Conservation (phyloP, 2,113 vertebrate species). For the Morone saxatilis region DNA sequence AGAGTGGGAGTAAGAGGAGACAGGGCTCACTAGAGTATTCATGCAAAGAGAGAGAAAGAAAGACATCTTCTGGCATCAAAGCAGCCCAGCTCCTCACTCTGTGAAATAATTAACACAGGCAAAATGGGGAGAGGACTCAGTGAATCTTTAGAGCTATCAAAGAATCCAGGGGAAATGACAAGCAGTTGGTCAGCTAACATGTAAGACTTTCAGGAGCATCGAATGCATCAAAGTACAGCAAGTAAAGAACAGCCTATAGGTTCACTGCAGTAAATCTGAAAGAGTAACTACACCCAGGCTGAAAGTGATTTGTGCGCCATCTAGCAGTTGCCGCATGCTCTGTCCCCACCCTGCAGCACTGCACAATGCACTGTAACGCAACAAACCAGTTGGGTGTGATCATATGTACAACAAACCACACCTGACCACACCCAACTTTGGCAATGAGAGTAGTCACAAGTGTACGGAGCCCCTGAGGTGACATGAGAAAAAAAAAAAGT, state of each 20-base stretch:
- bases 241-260: not conserved
- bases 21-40: conserved; percentile 47
- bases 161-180: conserved; percentile 21
- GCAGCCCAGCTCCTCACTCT: conserved; percentile 25
- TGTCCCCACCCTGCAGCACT: conserved; percentile 1
- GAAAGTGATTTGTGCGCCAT: not conserved
- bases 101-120: conserved; percentile 50
- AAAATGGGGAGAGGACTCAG: conserved; percentile 26
- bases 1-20: conserved; percentile 34
- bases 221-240: not conserved
- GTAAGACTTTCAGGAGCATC: not conserved
- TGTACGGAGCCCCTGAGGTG: too few relatives aligned
- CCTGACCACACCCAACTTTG: too few relatives aligned
- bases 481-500: too few relatives aligned
- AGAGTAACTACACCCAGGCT: not conserved
- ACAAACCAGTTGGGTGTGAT: too few relatives aligned
- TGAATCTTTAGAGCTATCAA: conserved; percentile 15
- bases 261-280: not conserved
- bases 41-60: conserved; percentile 28
- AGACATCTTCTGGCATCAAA: conserved; percentile 60
- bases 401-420: not conserved
- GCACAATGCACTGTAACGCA: not conserved
- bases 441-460: not conserved
- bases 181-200: not conserved
- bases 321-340: not conserved